Base-by-base conservation (phyloP, 2,888 invertebrate species). In the Rhingia campestris region DNA sequence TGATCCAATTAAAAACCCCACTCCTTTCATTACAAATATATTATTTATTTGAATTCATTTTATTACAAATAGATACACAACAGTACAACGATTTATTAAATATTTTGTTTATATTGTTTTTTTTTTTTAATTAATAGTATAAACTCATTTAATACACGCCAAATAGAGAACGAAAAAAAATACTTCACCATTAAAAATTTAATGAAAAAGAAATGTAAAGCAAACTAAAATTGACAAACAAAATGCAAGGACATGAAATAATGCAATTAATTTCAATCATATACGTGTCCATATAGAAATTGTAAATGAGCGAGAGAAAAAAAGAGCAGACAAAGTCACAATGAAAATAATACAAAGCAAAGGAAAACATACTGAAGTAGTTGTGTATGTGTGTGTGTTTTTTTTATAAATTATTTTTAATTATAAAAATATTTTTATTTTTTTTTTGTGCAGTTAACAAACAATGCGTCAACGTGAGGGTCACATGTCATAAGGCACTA, bases 11-110 rank as follows among this genome's bases (percentile, higher is more conserved):
- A 53, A 10, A 35, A 33, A 30, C 30, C 7, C 4, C n/a, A 10
- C 6, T 6, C 3, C 43, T 56, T 22, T 53, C 67, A 79, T 35
- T 59, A 82, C 79, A 82, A 77, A 82, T 82, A 82, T 79, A 79
- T 82, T 82, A 82, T 82, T 82, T 82, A 82, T 82, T 82, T 79
- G 67, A 82, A 51, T 82, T 39, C 58, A 79, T 45, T 70, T 58
- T 72, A 53, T 41, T 66, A 66, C 47, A 66, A 47, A 80, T 58
- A 81, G 56, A 75, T 81, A 82, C 69, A 82, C 56, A 59, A 67
- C 30, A 37, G 45, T 33, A 77, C 49, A 66, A 61, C 33, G 33
- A 49, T 35, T 49, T 22, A 54, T 70, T 70, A 69, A 45, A 76
- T 49, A 47, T 35, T 58, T 61, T 54, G 9, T n/a, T 43, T 64